phyloP scores from a whole-genome alignment of 2,888 invertebrate genomes.

The Trypoxylon attenuatum region DNA sequence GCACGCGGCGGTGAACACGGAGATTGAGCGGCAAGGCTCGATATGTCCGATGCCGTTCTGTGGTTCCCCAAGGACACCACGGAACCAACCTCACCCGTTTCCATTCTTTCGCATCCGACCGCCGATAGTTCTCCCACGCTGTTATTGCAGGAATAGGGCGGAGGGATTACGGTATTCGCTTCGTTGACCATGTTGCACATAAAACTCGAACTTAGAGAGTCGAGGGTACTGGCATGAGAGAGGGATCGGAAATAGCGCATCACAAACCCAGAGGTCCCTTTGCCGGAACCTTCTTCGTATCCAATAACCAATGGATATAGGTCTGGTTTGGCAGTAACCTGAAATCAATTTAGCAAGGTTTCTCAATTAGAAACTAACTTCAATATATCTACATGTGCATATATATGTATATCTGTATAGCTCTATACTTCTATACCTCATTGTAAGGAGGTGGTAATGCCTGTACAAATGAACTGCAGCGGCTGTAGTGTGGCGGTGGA shows the following conservation, averaged over 20 bases:
- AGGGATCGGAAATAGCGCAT: slow-evolving; percentile 89
- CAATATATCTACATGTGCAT: too few relatives aligned
- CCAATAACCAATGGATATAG: slow-evolving; percentile 90
- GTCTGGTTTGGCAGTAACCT: slow-evolving; percentile 92
- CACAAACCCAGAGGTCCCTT: slow-evolving; percentile 86
- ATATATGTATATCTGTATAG: too few relatives aligned
- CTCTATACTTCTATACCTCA: slow-evolving; percentile 80
- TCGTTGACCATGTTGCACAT: slow-evolving; percentile 90
- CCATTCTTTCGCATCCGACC: slow-evolving; percentile 65
- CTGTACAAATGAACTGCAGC: slow-evolving; percentile 89
- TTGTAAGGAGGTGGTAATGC: slow-evolving; percentile 85
- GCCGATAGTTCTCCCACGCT: slow-evolving; percentile 80
- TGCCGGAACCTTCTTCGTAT: slow-evolving; percentile 81
- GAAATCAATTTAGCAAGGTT: too few relatives aligned
- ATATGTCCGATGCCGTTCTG: slow-evolving; percentile 81
- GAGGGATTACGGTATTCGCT: slow-evolving; percentile 89
- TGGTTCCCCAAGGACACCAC: slow-evolving; percentile 74
- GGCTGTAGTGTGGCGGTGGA: slow-evolving; percentile 88
- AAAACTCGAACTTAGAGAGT: slow-evolving; percentile 90
- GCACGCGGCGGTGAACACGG: slow-evolving; percentile 87
- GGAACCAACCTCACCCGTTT: slow-evolving; percentile 64
- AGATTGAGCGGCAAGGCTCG: slow-evolving; percentile 82
- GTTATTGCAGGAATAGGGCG: slow-evolving; percentile 87
- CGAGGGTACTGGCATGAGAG: slow-evolving; percentile 90
- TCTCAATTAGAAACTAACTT: too few relatives aligned